A percentile compares a stretch with the other conserved stretches of the same genome.
Evolutionary conservation across 2,797 vertebrate species (phyloP).

Genomic region (Hydrophis major): DNA sequence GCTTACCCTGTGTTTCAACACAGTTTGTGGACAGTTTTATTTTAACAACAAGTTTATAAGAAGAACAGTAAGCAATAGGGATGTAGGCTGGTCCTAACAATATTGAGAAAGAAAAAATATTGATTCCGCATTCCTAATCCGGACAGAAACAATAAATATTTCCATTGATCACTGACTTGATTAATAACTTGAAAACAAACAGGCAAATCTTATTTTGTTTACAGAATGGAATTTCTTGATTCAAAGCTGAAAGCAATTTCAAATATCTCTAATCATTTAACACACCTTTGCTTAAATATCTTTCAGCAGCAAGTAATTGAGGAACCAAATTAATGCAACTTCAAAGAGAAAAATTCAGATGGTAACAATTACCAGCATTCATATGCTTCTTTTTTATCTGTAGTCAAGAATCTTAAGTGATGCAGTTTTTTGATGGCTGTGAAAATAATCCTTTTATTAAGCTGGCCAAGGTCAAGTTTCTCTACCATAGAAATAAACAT

Average conservation of each 20-base stretch:
- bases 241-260: neutral
- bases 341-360: neutral
- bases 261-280: neutral
- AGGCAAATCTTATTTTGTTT: neutral
- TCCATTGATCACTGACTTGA: neutral
- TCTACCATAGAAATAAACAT: neutral
- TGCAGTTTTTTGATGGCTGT: neutral
- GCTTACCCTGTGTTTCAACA: neutral
- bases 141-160: neutral
- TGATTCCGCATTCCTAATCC: neutral
- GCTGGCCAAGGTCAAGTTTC: neutral
- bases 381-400: neutral
- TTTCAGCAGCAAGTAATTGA: neutral
- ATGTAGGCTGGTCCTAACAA: neutral
- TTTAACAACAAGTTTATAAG: neutral
- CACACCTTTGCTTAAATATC: neutral
- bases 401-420: neutral
- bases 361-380: neutral
- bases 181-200: neutral
- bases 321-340: neutral
- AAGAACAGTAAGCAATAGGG: neutral
- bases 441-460: neutral
- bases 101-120: neutral
- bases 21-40: neutral
- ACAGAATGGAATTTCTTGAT: neutral